Evolutionary conservation across 2,888 invertebrate genomes (phyloP), one percentile per base, ranked within the genome.

Genomic region (Lacanobia wlatinum): DNA sequence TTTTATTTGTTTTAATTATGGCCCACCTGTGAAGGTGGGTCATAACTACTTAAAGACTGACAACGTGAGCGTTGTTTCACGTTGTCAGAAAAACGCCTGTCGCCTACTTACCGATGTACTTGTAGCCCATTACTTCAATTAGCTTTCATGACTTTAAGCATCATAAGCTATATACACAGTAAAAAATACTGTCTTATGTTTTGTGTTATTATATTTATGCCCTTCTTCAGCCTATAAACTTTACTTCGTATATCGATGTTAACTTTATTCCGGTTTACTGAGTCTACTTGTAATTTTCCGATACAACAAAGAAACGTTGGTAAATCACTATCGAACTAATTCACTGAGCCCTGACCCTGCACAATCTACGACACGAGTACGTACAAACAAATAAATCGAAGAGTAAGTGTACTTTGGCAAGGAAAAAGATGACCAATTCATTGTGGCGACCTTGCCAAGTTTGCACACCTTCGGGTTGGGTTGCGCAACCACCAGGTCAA

Each of bases 401-500:
- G 69, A 86, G 76, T 83, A 87, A 82, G 84, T 89, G 88, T 87
- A 89, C 87, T 90, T 92, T 88, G 89, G 92, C 87, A 90, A 92
- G 93, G 91, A 93, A 92, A 90, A 90, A 90, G 90, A 92, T 93
- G 93, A 89, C 84, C 90, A 87, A 90, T 90, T 88, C 76, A 84
- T 80, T 82, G 74, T 79, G 80, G 63, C 84, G 90, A 92, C 94
- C 94, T 95, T 94, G 76, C 80, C 56, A 50, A 55, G 84, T 85
- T 84, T 84, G 87, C 87, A 86, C 91, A 91, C 92, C 92, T 92
- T 91, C 90, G 87, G 87, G 93, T 81, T 38, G 73, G 76, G 84
- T 95, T 94, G 91, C 92, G 92, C 92, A 95, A 95, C 87, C 85
- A 95, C 87, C 92, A 84, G 95, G 96, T 95, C 95, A 95, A 95